These are phyloP conservation scores for Poeciliopsis infans DNA, from an alignment of 2,797 vertebrate genomes.

Conservation along the genomic window DNA sequence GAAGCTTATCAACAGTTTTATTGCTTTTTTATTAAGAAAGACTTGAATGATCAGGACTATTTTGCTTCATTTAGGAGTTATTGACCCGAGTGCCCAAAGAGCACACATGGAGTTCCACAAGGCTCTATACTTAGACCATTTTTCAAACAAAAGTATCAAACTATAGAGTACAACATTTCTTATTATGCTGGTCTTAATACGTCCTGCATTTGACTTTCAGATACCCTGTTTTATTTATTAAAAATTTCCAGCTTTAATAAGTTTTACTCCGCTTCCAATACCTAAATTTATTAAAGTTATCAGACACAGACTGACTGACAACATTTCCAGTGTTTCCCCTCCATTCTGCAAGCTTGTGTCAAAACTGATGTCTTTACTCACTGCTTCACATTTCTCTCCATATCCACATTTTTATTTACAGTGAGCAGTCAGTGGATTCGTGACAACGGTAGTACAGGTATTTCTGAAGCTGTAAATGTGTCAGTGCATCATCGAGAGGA, in stretches of 20 bases:
- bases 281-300: background rate
- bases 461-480: slow-evolving; percentile 10
- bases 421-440: slow-evolving; percentile 10
- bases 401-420: slow-evolving; percentile 2
- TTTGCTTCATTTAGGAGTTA: background rate
- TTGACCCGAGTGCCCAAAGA: background rate
- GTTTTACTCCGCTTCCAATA: background rate
- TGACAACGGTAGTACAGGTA: background rate
- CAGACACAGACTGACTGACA: background rate
- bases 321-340: slow-evolving; percentile 8
- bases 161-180: background rate
- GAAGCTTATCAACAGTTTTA: background rate
- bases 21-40: background rate
- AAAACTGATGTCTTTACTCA: background rate
- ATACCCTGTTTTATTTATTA: slow-evolving; percentile 1
- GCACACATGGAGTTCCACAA: background rate
- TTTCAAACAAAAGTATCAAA: background rate
- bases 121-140: background rate
- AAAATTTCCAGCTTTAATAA: background rate
- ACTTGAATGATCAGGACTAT: background rate
- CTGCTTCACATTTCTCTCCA: background rate
- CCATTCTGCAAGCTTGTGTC: slow-evolving; percentile 3
- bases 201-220: background rate
- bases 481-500: background rate
- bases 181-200: background rate